Percentiles rank a stretch among this genome's conserved stretches.
phyloP scores from a whole-genome alignment of 64 coral and sea anemone genomes.

The Dendronephthya gigantea region DNA sequence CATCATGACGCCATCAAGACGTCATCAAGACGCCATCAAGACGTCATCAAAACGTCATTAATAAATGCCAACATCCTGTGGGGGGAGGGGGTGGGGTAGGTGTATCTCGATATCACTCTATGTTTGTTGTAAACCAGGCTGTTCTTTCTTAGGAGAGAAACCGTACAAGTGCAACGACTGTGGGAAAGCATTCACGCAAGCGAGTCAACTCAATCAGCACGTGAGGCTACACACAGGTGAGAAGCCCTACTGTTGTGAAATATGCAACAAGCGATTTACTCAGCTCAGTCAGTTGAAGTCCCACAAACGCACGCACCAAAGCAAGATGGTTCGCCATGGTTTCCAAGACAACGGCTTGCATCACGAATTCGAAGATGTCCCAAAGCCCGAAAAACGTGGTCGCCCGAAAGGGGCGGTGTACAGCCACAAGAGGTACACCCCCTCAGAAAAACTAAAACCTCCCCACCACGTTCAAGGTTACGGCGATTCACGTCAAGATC shows the following conservation, averaged over 20 bases:
- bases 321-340: neutral
- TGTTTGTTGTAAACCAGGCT: neutral
- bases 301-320: conserved; percentile 69
- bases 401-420: conserved; percentile 4
- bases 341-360: neutral
- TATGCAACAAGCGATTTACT: conserved; percentile 90
- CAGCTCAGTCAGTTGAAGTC: conserved; percentile 86
- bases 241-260: conserved; percentile 70
- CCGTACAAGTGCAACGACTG: conserved; percentile 82
- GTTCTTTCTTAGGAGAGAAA: conserved; percentile 16
- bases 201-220: conserved; percentile 72
- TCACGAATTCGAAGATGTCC: neutral
- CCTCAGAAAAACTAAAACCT: neutral
- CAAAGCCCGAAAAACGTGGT: conserved; percentile 4
- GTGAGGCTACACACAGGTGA: conserved; percentile 72
- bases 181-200: conserved; percentile 66
- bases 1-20: no score
- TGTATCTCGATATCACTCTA: neutral
- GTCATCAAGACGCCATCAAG: no score
- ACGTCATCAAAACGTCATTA: no score
- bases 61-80: no score
- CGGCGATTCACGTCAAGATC: neutral
- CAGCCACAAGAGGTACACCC: neutral
- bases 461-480: neutral
- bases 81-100: no score